Evolutionary conservation across 2,888 invertebrate species (phyloP).

Genomic region (Monopis laevigella): DNA sequence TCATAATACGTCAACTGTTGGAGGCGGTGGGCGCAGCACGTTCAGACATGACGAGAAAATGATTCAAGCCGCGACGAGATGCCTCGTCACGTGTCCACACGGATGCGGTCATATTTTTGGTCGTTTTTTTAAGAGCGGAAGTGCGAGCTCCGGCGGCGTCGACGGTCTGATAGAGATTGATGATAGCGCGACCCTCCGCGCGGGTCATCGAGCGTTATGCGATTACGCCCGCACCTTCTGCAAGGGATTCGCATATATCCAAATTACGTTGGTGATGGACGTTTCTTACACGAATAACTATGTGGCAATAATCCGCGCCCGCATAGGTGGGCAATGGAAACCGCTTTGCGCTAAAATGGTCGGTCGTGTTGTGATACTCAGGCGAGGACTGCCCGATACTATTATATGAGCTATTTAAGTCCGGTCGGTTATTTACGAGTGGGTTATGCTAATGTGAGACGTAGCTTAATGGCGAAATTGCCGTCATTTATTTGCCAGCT

Average conservation of each 20-base stretch:
- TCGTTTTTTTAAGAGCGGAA: conserved; percentile 40
- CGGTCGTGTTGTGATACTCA: neutral
- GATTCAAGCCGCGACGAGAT: conserved; percentile 9
- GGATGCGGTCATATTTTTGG: conserved; percentile 49
- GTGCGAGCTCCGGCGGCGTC: conserved; percentile 33
- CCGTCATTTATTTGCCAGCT: neutral
- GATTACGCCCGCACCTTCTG: conserved; percentile 41
- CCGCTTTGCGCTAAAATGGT: neutral
- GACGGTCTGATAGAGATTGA: conserved; percentile 60
- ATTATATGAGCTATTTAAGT: too few species aligned
- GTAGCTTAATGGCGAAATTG: conserved; percentile 3
- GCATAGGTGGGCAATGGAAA: neutral
- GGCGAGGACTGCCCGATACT: neutral
- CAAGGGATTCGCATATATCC: conserved; percentile 61
- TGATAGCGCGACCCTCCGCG: conserved; percentile 34
- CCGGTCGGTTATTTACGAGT: conserved; percentile 2
- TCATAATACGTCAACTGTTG: conserved; percentile 4
- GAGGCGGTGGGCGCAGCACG: too few species aligned
- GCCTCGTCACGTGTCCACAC: conserved; percentile 17
- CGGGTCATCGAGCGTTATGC: conserved; percentile 50
- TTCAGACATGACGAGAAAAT: conserved; percentile 6
- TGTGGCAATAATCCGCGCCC: conserved; percentile 1
- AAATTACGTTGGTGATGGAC: conserved; percentile 61
- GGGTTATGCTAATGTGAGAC: conserved; percentile 1
- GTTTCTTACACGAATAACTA: conserved; percentile 51